phyloP scores from a whole-genome alignment of 2,797 vertebrate genomes.

The Enteromius treurensis region DNA sequence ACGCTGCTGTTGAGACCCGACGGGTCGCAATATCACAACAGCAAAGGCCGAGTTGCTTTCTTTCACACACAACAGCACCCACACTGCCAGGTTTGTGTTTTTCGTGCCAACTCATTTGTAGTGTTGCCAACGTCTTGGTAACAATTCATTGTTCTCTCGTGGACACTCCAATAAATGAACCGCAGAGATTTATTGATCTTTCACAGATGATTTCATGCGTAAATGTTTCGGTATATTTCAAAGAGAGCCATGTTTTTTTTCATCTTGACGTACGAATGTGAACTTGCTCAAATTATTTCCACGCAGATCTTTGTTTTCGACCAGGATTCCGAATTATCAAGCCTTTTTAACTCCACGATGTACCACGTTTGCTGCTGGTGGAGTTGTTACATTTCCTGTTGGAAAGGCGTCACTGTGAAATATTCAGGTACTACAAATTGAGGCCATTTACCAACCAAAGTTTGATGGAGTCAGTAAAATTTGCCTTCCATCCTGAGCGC shows the following conservation, averaged over 20 bases:
- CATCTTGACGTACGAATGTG: conserved; percentile 29
- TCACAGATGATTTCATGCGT: background rate
- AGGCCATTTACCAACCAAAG: conserved; percentile 14
- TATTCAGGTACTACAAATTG: conserved; percentile 35
- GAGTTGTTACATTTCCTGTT: conserved; percentile 10
- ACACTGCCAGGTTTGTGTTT: conserved; percentile 31
- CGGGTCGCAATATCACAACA: conserved; percentile 3
- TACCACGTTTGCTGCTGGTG: conserved; percentile 26
- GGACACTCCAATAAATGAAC: conserved; percentile 27
- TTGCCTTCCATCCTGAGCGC: background rate
- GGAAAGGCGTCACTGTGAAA: conserved; percentile 40
- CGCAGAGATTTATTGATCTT: conserved; percentile 3
- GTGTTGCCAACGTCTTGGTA: conserved; percentile 21
- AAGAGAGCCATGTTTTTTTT: background rate
- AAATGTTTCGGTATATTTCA: background rate
- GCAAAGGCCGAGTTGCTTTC: conserved; percentile 38
- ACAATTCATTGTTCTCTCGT: conserved; percentile 27
- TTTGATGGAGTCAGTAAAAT: background rate
- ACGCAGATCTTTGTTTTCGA: conserved; percentile 10
- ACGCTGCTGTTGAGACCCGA: conserved; percentile 5
- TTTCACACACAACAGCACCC: conserved; percentile 28
- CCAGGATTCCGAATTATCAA: conserved; percentile 11
- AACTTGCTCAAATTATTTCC: conserved; percentile 8
- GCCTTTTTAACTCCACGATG: conserved; percentile 55
- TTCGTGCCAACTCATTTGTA: conserved; percentile 30